phyloP scores from a whole-genome alignment of 2,888 invertebrate genomes.

The Hypercompe scribonia region DNA sequence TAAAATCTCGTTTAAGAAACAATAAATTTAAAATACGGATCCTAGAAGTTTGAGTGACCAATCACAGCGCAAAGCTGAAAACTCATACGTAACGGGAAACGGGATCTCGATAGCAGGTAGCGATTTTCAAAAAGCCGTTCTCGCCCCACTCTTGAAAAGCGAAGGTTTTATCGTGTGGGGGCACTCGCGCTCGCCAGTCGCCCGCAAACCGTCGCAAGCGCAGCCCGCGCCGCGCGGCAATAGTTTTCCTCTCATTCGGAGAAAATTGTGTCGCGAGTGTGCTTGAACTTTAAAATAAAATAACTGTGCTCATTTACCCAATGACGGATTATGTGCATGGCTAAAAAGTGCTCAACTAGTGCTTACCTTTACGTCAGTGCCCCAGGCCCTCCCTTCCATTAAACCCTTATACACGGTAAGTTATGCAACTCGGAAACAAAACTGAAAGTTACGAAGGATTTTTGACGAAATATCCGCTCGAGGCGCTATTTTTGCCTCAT shows the following conservation, averaged over 20 bases:
- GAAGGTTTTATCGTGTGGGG: constrained; percentile 80
- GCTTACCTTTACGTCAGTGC: constrained; percentile 73
- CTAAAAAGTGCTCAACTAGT: constrained; percentile 75
- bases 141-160: constrained; percentile 76
- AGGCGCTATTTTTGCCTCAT: constrained; percentile 62
- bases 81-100: constrained; percentile 44
- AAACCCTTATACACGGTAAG: constrained; percentile 59
- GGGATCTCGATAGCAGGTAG: constrained; percentile 43
- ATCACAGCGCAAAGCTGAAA: constrained; percentile 28
- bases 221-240: constrained; percentile 79
- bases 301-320: constrained; percentile 51
- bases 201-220: constrained; percentile 75
- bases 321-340: constrained; percentile 84
- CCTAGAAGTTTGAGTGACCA: neutral
- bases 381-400: constrained; percentile 71
- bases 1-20: neutral
- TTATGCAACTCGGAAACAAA: constrained; percentile 64
- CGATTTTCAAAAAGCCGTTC: constrained; percentile 62
- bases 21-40: neutral
- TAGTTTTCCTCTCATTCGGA: constrained; percentile 76
- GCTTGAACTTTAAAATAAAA: constrained; percentile 39
- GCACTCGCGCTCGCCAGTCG: constrained; percentile 69
- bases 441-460: constrained; percentile 68
- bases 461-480: constrained; percentile 58
- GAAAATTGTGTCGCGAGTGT: constrained; percentile 83